Evolutionary conservation across 1,140 invertebrate genomes (phyloP).

Genomic region (Luehdorfia chinensis): DNA sequence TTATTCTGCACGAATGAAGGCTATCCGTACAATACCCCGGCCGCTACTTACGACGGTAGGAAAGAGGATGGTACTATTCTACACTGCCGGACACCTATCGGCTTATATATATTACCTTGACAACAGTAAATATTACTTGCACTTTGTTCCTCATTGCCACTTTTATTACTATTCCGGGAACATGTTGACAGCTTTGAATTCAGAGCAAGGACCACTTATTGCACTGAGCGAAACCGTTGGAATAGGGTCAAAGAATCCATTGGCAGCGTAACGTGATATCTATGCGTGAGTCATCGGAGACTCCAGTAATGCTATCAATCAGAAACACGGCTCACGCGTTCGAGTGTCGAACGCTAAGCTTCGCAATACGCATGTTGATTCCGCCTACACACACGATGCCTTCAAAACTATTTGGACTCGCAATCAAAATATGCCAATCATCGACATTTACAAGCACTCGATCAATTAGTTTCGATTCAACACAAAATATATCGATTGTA

Average conservation of each 20-base stretch:
- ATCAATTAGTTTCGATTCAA: slow-evolving; percentile 29
- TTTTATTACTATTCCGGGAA: slow-evolving; percentile 62
- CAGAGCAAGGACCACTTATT: slow-evolving; percentile 63
- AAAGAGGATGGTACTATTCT: too few species aligned
- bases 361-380: slow-evolving; percentile 57
- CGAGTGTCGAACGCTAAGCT: slow-evolving; percentile 40
- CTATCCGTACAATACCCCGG: too few species aligned
- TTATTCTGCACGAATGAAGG: too few species aligned
- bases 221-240: slow-evolving; percentile 56
- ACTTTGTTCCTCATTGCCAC: slow-evolving; percentile 24
- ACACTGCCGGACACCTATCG: too few species aligned
- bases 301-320: slow-evolving; percentile 51
- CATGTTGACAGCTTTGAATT: slow-evolving; percentile 45
- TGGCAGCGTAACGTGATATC: slow-evolving; percentile 51
- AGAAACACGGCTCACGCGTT: slow-evolving; percentile 46
- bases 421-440: slow-evolving; percentile 34
- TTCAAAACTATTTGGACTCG: slow-evolving; percentile 30
- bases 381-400: slow-evolving; percentile 37
- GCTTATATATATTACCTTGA: too few species aligned
- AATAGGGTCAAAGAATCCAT: slow-evolving; percentile 70
- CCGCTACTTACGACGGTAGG: too few species aligned
- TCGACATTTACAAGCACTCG: slow-evolving; percentile 24
- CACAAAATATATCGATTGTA: slow-evolving; percentile 13
- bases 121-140: too few species aligned
- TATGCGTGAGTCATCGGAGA: slow-evolving; percentile 59